Evolutionary conservation across 2,113 vertebrate genomes (phyloP).

Genomic region (Pseudorectes ferrugineus): DNA sequence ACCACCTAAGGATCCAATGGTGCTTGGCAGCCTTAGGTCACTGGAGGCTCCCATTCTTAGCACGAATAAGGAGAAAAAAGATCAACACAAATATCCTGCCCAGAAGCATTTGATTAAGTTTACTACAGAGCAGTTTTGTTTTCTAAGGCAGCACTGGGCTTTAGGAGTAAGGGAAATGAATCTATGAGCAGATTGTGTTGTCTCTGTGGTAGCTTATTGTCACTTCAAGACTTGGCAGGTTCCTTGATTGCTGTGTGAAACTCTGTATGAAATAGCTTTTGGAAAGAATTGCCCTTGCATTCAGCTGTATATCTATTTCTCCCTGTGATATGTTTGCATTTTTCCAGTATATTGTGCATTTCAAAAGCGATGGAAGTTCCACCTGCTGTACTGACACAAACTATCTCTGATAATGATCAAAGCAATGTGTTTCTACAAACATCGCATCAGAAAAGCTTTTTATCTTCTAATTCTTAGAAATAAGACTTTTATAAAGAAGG

Average conservation of each 20-base stretch:
- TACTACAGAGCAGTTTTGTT: conserved; percentile 30
- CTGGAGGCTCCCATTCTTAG: neutral
- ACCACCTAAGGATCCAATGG: neutral
- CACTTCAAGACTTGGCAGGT: conserved; percentile 49
- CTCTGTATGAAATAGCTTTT: conserved; percentile 19
- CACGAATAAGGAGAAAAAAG: neutral
- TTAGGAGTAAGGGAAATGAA: conserved; percentile 4
- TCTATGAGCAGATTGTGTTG: conserved; percentile 54
- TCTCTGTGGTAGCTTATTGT: conserved; percentile 43
- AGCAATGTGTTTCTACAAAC: neutral
- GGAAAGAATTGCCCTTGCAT: conserved; percentile 4
- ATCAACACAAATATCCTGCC: neutral
- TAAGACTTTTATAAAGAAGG: neutral
- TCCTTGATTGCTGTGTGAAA: conserved; percentile 26
- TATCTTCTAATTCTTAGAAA: neutral
- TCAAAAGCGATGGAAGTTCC: neutral
- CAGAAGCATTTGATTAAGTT: conserved; percentile 18
- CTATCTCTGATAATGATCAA: neutral
- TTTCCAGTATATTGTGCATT: neutral
- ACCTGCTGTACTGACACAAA: neutral
- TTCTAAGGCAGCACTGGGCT: conserved; percentile 5
- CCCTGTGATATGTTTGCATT: neutral
- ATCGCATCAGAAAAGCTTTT: neutral
- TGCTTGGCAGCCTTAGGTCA: neutral
- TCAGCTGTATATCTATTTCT: neutral